Conservation (phyloP, 2,888 invertebrate genomes). For the Sphinx pinastri region DNA sequence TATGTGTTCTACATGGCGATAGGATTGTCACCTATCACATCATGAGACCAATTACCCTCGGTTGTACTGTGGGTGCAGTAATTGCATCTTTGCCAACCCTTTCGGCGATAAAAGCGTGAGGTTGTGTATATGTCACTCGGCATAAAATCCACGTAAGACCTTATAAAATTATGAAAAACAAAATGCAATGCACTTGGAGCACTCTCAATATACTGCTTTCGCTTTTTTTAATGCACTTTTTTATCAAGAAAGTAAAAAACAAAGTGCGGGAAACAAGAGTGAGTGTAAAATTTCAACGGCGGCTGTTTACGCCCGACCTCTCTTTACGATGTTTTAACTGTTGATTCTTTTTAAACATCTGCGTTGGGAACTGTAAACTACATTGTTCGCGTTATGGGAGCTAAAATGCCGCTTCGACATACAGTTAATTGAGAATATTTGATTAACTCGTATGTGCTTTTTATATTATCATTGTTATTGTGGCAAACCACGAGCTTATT, state of each 20-base stretch:
- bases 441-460: neutral
- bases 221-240: conserved; percentile 32
- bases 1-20: neutral
- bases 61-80: neutral
- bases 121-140: neutral
- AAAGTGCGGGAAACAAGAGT: conserved; percentile 61
- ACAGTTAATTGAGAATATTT: neutral
- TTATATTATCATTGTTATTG: neutral
- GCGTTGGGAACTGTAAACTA: conserved; percentile 76
- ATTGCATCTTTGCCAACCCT: no score
- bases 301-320: conserved; percentile 75
- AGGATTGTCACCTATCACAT: neutral
- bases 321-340: conserved; percentile 81
- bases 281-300: conserved; percentile 79
- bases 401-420: conserved; percentile 58
- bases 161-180: neutral
- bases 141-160: neutral
- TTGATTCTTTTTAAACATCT: conserved; percentile 83
- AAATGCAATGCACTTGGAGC: conserved; percentile 9
- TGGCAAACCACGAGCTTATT: neutral
- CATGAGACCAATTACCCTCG: neutral
- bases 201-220: conserved; percentile 13
- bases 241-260: conserved; percentile 46
- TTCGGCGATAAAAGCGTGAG: neutral
- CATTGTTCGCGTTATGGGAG: conserved; percentile 70